phyloP scores from a whole-genome alignment of 2,888 invertebrate species.

The Drosophila ustulata region DNA sequence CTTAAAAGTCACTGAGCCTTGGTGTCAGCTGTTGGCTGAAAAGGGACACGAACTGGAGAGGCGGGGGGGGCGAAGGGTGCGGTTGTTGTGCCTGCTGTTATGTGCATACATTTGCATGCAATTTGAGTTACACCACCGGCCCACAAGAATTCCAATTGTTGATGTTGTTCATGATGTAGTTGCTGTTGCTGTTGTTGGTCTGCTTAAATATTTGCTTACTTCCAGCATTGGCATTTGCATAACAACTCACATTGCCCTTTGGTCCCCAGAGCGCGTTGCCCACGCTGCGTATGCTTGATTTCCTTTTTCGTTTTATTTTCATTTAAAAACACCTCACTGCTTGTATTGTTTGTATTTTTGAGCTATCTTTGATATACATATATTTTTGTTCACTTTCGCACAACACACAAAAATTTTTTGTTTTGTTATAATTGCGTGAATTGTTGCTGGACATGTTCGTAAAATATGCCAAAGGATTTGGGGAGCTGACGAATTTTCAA shows the following conservation, averaged over 20 bases:
- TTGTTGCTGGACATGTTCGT: constrained; percentile 25
- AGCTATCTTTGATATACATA: constrained; percentile 21
- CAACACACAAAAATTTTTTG: constrained; percentile 12
- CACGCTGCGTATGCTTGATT: constrained; percentile 41
- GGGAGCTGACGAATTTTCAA: constrained; percentile 24
- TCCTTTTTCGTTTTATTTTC: constrained; percentile 2
- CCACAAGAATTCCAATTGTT: constrained; percentile 32
- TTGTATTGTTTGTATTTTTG: constrained; percentile 26
- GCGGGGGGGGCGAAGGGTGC: constrained; percentile 3
- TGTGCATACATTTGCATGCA: constrained; percentile 69
- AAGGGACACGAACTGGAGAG: constrained; percentile 2
- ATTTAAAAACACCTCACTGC: constrained; percentile 20
- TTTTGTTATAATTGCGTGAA: constrained; percentile 34
- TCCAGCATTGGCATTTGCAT: constrained; percentile 55
- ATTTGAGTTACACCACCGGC: constrained; percentile 42
- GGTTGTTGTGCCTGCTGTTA: constrained; percentile 34
- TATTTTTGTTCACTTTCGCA: constrained; percentile 13
- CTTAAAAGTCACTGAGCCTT: constrained; percentile 44
- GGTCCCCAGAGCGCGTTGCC: not conserved
- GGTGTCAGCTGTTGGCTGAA: constrained; percentile 49
- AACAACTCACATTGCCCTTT: constrained; percentile 27
- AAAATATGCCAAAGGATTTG: constrained; percentile 48
- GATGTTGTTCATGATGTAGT: constrained; percentile 24
- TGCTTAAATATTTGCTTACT: constrained; percentile 60
- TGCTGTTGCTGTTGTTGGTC: constrained; percentile 18